Evolutionary conservation across 35 echinoderm and acorn worm species (phyloP), one percentile per base, ranked within the genome.

Genomic region (Apostichopus californicus): DNA sequence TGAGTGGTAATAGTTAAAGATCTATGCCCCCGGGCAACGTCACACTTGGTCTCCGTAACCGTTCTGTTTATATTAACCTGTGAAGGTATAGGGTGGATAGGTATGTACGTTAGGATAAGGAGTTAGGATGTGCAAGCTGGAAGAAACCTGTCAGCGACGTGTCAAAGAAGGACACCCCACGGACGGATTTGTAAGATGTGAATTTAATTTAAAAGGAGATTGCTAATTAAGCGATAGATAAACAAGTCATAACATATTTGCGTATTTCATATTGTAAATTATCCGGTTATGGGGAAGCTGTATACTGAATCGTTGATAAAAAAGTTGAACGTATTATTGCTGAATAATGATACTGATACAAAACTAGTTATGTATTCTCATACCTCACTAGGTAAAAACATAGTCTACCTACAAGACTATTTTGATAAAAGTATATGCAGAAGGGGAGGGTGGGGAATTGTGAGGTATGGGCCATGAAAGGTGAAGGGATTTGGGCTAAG

Each of bases 201-300:
- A 20, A 85, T 58, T 56, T n/a, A 59, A 58, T 85, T 85, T 25
- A 60, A 85, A 56, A 85, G 55, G 81, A 85, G 81, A 85, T 85
- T 85, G 81, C 54, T 85, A 58, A 85, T 85, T 85, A 85, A 85
- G 81, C 57, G 81, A 56, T 85, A 85, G 9, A 6, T 60, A 85
- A 85, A 85, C 81, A 85, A 60, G n/a, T 58, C 56, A 60, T 20
- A 85, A 85, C 81, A 85, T 59, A 85, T 85, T 83, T 75, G 71
- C 14, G 17, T 75, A 75, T 46, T 46, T 46, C 34, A 46, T 46
- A 46, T 46, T 46, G 34, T 46, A 46, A 46, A 46, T 46, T 46
- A 0, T 46, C 34, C 34, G 34, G 34, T 46, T 46, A 46, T 46
- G 3, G 34, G 34, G 34, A 46, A 46, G 34, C 34, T 46, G 34